Evolutionary conservation across 92 coral and sea anemone genomes (phyloP).

Genomic region (Epizoanthus illoricatus): DNA sequence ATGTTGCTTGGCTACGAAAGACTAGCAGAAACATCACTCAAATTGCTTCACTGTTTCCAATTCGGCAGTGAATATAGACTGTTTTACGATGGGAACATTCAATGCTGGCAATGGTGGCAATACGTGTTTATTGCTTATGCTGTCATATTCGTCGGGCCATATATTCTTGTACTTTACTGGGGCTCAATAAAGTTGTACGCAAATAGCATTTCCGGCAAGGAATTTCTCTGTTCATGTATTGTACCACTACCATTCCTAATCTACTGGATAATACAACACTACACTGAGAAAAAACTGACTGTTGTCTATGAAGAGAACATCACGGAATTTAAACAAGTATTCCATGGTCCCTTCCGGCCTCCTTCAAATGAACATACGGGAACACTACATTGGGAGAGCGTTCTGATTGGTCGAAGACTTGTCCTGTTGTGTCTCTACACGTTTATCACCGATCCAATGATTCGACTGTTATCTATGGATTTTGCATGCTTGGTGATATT

Average conservation of each 20-base stretch:
- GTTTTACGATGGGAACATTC: slow-evolving; percentile 33
- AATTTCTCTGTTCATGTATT: slow-evolving; percentile 25
- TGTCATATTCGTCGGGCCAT: slow-evolving; percentile 15
- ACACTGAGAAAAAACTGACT: background rate
- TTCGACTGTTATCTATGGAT: slow-evolving; percentile 8
- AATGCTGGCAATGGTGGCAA: slow-evolving; percentile 53
- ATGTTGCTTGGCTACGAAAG: background rate
- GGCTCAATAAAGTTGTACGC: slow-evolving; percentile 39
- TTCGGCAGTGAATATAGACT: slow-evolving; percentile 20
- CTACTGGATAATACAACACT: slow-evolving; percentile 7
- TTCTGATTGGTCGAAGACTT: slow-evolving; percentile 40
- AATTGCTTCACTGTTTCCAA: slow-evolving; percentile 21
- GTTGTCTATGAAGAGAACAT: background rate
- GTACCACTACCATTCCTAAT: slow-evolving; percentile 30
- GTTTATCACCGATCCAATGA: slow-evolving; percentile 24
- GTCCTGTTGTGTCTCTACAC: slow-evolving; percentile 23
- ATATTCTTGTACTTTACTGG: slow-evolving; percentile 40
- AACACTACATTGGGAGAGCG: slow-evolving; percentile 49
- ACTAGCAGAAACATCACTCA: too few species aligned
- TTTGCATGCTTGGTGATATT: slow-evolving; percentile 35
- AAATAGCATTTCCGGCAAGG: slow-evolving; percentile 23
- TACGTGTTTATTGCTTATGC: slow-evolving; percentile 15
- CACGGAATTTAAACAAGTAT: slow-evolving; percentile 13
- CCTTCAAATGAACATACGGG: slow-evolving; percentile 14
- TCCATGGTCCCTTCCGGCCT: slow-evolving; percentile 35